These are phyloP conservation scores for Diplodus puntazzo DNA, from an alignment of 2,797 vertebrate genomes.

Conservation along the genomic window DNA sequence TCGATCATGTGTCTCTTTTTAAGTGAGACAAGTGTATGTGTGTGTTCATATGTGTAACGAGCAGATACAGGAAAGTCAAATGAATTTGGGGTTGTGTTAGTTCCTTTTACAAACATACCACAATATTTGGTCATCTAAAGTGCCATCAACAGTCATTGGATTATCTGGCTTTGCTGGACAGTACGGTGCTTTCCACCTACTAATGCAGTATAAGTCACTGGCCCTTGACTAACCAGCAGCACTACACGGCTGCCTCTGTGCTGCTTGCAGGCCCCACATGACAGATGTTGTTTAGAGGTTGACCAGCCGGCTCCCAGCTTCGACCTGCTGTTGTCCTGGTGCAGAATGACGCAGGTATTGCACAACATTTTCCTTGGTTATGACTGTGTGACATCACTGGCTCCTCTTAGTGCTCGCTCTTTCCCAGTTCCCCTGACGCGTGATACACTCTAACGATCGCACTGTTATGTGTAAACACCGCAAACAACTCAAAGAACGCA, in stretches of 20 bases:
- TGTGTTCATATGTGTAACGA: not conserved
- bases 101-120: conserved; percentile 69
- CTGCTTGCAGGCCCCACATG: conserved; percentile 29
- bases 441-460: conserved; percentile 45
- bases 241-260: conserved; percentile 21
- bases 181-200: conserved; percentile 74
- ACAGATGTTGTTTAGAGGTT: conserved; percentile 77
- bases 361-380: conserved; percentile 74
- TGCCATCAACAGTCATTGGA: conserved; percentile 50
- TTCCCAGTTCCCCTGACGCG: conserved; percentile 65
- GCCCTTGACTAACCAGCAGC: conserved; percentile 57
- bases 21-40: conserved; percentile 14
- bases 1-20: not conserved
- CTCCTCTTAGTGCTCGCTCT: conserved; percentile 54
- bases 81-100: conserved; percentile 46
- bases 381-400: conserved; percentile 74
- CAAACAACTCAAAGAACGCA: conserved; percentile 44
- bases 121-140: conserved; percentile 72
- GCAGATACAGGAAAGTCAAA: conserved; percentile 30
- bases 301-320: conserved; percentile 49
- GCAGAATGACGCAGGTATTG: conserved; percentile 77
- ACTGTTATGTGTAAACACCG: conserved; percentile 78
- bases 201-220: conserved; percentile 53
- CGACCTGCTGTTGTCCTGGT: conserved; percentile 66
- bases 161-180: conserved; percentile 47